Evolutionary conservation across 2,888 invertebrate genomes (phyloP).

Genomic region (Chaetoderma sp.): DNA sequence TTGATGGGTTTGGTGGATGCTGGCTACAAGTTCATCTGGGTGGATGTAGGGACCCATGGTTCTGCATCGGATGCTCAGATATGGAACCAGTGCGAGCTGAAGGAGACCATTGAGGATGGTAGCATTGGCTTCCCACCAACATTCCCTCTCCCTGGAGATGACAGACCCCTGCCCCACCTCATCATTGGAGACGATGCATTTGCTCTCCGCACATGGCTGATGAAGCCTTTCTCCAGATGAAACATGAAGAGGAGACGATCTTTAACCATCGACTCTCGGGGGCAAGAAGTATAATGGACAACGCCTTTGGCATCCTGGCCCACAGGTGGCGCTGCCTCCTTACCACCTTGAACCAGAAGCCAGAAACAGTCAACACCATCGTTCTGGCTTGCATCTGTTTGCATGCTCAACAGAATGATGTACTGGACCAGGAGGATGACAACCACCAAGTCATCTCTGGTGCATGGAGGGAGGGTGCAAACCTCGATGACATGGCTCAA

Average conservation of each 20-base stretch:
- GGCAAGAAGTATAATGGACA: conserved; percentile 40
- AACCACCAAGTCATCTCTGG: conserved; percentile 35
- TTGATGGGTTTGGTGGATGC: conserved; percentile 41
- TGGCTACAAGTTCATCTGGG: conserved; percentile 41
- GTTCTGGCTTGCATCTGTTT: conserved; percentile 32
- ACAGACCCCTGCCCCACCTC: conserved; percentile 36
- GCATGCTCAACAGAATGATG: conserved; percentile 24
- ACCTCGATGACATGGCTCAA: conserved; percentile 17
- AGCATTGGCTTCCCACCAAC: conserved; percentile 31
- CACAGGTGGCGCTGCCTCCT: conserved; percentile 34
- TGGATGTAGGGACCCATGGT: conserved; percentile 26
- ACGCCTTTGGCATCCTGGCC: conserved; percentile 44
- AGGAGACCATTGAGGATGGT: conserved; percentile 28
- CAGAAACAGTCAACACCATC: conserved; percentile 20
- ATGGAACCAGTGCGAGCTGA: conserved; percentile 31
- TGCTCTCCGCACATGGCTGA: conserved; percentile 31
- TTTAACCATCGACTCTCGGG: conserved; percentile 44
- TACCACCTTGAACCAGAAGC: conserved; percentile 33
- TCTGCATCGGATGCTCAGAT: conserved; percentile 30
- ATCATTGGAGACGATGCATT: conserved; percentile 45
- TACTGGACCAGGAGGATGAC: conserved; percentile 36
- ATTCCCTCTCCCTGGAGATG: conserved; percentile 30
- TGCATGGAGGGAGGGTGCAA: conserved; percentile 30
- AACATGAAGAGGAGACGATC: conserved; percentile 36
- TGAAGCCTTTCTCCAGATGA: conserved; percentile 33